Base-by-base conservation (phyloP, 2,797 vertebrate species). In the Alosa sapidissima region DNA sequence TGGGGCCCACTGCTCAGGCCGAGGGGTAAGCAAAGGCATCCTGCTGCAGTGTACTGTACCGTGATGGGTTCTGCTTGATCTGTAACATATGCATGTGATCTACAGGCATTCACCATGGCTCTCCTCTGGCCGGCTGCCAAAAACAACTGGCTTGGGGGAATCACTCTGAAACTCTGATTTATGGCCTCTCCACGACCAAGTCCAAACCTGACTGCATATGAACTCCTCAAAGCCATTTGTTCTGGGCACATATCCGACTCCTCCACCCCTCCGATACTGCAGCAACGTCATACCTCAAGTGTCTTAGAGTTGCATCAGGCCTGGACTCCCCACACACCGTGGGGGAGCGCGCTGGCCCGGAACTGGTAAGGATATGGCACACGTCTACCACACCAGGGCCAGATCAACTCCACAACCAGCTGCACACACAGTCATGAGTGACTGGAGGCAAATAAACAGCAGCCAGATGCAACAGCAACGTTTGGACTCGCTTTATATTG, bases 361-460 rank as follows among this genome's bases (percentile, higher is more conserved):
- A 78, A 41, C 36, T 78, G 16, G 36, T 28, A 28, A 3, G 36
- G 6, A 16, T 78, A 6, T 78, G 72, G 72, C 72, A 41, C 68
- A 36, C 13, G 3, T 10, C 28, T 45, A 41, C 68, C 68, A 19
- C 36, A 36, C 7, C 41, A 47, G 41, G 16, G 16, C 72, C 72
- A 78, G 16, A 13, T 45, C 41, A 19, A 6, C 41, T 21, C 28
- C 72, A 78, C 5, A 5, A 78, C 72, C 72, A 78, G 72, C 41
- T 78, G 72, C 41, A 21, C 14, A 21, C 41, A 21, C 14, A 21
- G 72, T 78, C 72, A 47, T 78, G 72, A 78, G 72, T 9, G 72
- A 78, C 72, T 78, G 72, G 41, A 19, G 72, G 72, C 41, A 8
- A 21, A 78, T 78, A 78, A 78, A 78, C 72, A 14, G 72, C 72